Evolutionary conservation across 2,888 invertebrate species (phyloP), one percentile per base, ranked within the genome.

Genomic region (Trachelus tabidus): DNA sequence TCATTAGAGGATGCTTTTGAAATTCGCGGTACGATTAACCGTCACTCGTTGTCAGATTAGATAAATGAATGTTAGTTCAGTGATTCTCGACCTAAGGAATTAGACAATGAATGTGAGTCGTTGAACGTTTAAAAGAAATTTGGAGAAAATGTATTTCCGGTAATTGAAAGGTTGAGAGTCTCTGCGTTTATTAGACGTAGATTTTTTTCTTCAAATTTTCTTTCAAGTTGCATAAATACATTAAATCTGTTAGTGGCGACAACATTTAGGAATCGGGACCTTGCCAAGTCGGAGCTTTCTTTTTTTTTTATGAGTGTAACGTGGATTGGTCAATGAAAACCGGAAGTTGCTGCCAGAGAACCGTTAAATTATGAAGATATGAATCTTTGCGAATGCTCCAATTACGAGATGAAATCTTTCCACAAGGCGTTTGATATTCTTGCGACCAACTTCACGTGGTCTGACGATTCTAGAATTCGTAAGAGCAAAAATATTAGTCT

Each of bases 81-180:
- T 71, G 81, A 82, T 31, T 76, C 73, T 82, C 79, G 79, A 78
- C 75, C 78, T 34, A 71, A 56, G 9, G 56, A 56, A 56, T 9
- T 23, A 3, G 15, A 56, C 9, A 15, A 6, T 23, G 56, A 56
- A 56, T 1, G 23, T 23, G 56, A 56, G 56, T 56, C 56, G 56
- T 56, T 56, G 56, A 9, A 23, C 23, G 56, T 23, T 9, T 9
- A 9, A 23, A 9, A 2, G 9, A 56, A 56, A 23, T 56, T 56
- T 9, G 23, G 9, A 23, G n/a, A 69, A 76, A 23, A 34, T 40
- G 68, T 73, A 23, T 56, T 23, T 56, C 56, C 56, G 23, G 2
- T 56, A 9, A 2, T 23, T 6, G 1, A 9, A 56, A 77, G 78
- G 77, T 79, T 80, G 82, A 82, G 79, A 77, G 37, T 82, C 78